A percentile compares a stretch with the other conserved stretches of the same genome.
Conservation (phyloP, 2,888 invertebrate genomes). For the Dyspetes luteomarginatus region DNA sequence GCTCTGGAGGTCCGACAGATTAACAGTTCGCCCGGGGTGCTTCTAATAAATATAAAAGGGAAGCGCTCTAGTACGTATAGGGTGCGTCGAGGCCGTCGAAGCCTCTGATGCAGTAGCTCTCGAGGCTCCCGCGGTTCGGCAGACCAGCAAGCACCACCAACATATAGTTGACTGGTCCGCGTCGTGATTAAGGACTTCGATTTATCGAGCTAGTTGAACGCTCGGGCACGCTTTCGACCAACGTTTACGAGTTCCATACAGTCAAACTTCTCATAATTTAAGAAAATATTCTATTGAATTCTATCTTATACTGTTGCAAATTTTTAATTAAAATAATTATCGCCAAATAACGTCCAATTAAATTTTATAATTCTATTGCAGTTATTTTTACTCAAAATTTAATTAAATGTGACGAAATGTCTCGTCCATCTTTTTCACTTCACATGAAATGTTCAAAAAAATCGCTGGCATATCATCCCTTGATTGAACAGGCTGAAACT, state of each 20-base stretch:
- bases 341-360: no score
- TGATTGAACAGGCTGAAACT: no score
- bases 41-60: slow-evolving; percentile 76
- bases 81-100: slow-evolving; percentile 25
- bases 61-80: slow-evolving; percentile 57
- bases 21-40: slow-evolving; percentile 70
- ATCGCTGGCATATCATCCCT: no score
- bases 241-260: slow-evolving; percentile 7
- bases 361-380: no score
- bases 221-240: slow-evolving; percentile 37
- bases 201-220: slow-evolving; percentile 69
- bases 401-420: no score
- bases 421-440: no score
- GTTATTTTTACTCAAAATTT: no score
- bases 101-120: slow-evolving; percentile 56
- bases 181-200: slow-evolving; percentile 74
- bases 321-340: no score
- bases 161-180: slow-evolving; percentile 67
- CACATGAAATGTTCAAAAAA: no score
- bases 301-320: neutral
- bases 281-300: neutral
- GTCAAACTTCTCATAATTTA: slow-evolving; percentile 1
- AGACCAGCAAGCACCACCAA: slow-evolving; percentile 18
- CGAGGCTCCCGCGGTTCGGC: slow-evolving; percentile 31
- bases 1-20: slow-evolving; percentile 70